phyloP scores from a whole-genome alignment of 2,113 vertebrate genomes.

The Daboia siamensis region DNA sequence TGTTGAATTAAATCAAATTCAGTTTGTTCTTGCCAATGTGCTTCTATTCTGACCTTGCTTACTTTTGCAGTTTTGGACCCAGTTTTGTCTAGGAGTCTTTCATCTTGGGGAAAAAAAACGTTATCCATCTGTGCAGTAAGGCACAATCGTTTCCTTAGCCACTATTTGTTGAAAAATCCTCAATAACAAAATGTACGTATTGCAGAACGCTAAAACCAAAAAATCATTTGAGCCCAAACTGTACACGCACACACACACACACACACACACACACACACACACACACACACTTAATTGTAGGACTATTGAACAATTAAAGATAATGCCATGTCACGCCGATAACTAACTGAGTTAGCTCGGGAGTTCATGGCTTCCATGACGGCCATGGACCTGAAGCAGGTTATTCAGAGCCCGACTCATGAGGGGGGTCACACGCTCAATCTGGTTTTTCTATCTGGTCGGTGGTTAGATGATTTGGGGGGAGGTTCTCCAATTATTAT shows the following conservation, averaged over 20 bases:
- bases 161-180: not conserved
- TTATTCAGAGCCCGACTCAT: no score
- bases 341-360: no score
- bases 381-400: no score
- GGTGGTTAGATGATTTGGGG: no score
- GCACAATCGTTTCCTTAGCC: not conserved
- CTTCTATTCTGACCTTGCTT: not conserved
- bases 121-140: not conserved
- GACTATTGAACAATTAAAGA: not conserved
- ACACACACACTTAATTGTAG: not conserved
- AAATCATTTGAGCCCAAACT: not conserved
- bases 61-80: not conserved
- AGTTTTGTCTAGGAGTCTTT: not conserved
- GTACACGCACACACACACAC: no score
- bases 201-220: not conserved
- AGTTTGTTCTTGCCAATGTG: not conserved
- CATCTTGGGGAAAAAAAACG: not conserved
- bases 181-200: not conserved
- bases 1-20: not conserved
- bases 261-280: no score
- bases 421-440: no score
- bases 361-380: no score
- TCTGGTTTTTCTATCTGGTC: no score
- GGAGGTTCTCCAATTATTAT: no score
- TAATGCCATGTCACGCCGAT: not conserved